Base-by-base conservation (phyloP, 2,888 invertebrate species). In the Steinernema scapterisci region DNA sequence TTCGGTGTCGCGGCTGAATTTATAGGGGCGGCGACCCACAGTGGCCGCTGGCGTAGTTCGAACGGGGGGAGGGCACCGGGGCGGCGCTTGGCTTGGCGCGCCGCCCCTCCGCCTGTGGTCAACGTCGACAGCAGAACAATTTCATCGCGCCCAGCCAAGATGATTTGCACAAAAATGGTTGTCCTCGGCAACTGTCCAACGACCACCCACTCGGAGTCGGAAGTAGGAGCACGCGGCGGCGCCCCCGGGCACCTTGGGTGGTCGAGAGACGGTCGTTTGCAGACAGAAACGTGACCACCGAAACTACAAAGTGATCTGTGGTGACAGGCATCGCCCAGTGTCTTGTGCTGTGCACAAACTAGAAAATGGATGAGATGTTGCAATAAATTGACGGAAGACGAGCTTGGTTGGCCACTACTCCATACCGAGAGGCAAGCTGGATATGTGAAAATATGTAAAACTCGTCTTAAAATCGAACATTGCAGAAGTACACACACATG, bases 31-130 rank as follows among this genome's bases (percentile, higher is more conserved):
- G 63, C 63, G 63, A 25, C 63, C 63, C 27, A 63, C 63, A 31
- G 63, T 63, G 63, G 63, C 63, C 63, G 63, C 63, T 63, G 16
- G 63, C 31, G 63, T 38, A 31, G 63, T 63, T 63, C 63, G 31
- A 63, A 63, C 54, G 27, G 16, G 27, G 63, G 63, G 63, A 63
- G 63, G 23, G 63, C 23, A 27, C 63, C 6, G 63, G 63, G 63
- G 63, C 9, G 63, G 63, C 31, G 63, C 63, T 13, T 31, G 7
- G 11, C 11, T 16, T 16, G 25, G 2, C 6, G 31, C 63, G 27
- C 63, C 63, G 63, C 63, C 63, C 63, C 1, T 31, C 25, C 21
- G 31, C 63, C 9, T 27, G 63, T 63, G 63, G 63, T 63, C 63
- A 63, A 63, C 63, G 63, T 31, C 31, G 63, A 63, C 63, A 63